Percentiles rank a stretch among this genome's conserved stretches.
These are phyloP conservation scores for Pungitius pungitius DNA, from an alignment of 2,113 vertebrate genomes.

Conservation along the genomic window DNA sequence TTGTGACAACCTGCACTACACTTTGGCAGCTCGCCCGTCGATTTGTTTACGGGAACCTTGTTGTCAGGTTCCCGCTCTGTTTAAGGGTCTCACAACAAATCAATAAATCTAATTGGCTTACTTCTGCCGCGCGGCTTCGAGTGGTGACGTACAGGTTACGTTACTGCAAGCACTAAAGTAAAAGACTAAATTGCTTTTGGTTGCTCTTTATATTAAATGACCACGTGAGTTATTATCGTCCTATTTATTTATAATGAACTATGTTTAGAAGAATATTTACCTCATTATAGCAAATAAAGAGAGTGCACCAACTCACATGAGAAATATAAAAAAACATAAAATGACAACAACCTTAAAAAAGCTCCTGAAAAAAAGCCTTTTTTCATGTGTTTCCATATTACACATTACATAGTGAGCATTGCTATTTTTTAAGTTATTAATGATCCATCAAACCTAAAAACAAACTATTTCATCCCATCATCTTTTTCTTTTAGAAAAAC, in stretches of 20 bases:
- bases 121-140: slow-evolving; percentile 30
- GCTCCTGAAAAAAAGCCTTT: too few relatives aligned
- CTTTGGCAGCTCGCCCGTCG: slow-evolving; percentile 25
- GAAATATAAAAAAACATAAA: neutral
- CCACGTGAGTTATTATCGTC: neutral
- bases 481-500: neutral
- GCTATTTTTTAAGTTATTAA: neutral
- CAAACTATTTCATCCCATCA: neutral
- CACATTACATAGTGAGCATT: neutral
- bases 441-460: neutral
- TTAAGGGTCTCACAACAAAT: slow-evolving; percentile 48
- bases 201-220: neutral
- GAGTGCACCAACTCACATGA: neutral
- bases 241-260: neutral
- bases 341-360: neutral
- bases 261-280: neutral
- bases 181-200: neutral
- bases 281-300: neutral
- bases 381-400: neutral
- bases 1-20: slow-evolving; percentile 14
- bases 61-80: slow-evolving; percentile 39
- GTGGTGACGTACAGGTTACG: slow-evolving; percentile 21
- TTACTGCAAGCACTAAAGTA: neutral
- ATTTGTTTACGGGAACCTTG: slow-evolving; percentile 32
- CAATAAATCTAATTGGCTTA: slow-evolving; percentile 49